phyloP scores from a whole-genome alignment of 2,888 invertebrate species.

The Agrotis ipsilon region DNA sequence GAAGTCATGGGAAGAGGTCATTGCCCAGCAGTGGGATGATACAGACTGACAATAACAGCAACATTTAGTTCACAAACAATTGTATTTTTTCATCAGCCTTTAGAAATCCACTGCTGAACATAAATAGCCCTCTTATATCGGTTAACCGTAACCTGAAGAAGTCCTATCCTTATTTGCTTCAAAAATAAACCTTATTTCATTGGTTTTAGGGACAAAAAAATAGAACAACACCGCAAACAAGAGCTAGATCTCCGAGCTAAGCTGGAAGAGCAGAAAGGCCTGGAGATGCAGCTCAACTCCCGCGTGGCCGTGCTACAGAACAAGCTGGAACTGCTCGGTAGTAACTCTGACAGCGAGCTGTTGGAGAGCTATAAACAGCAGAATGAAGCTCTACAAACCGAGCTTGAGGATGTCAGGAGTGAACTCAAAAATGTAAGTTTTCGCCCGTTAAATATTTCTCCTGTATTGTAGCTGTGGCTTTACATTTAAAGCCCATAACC shows the following conservation, averaged over 20 bases:
- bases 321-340: conserved; percentile 80
- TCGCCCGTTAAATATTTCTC: no score
- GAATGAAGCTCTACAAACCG: conserved; percentile 79
- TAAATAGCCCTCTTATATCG: no score
- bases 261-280: conserved; percentile 83
- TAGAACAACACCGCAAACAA: conserved; percentile 84
- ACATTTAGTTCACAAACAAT: no score
- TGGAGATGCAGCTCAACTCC: conserved; percentile 85
- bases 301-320: conserved; percentile 83
- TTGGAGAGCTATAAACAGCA: conserved; percentile 80
- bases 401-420: conserved; percentile 78
- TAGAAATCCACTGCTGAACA: no score
- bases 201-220: conserved; percentile 80
- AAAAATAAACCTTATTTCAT: background rate
- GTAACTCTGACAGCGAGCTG: conserved; percentile 77
- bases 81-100: no score
- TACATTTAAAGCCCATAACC: no score
- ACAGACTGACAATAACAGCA: no score
- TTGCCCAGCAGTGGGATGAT: no score
- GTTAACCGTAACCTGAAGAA: background rate
- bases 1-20: no score
- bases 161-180: background rate
- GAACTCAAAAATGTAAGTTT: conserved; percentile 82
- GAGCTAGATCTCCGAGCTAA: conserved; percentile 82
- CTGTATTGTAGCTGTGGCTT: no score